Base-by-base conservation (phyloP, 2,888 invertebrate genomes). In the Himalopsyche anomala region DNA sequence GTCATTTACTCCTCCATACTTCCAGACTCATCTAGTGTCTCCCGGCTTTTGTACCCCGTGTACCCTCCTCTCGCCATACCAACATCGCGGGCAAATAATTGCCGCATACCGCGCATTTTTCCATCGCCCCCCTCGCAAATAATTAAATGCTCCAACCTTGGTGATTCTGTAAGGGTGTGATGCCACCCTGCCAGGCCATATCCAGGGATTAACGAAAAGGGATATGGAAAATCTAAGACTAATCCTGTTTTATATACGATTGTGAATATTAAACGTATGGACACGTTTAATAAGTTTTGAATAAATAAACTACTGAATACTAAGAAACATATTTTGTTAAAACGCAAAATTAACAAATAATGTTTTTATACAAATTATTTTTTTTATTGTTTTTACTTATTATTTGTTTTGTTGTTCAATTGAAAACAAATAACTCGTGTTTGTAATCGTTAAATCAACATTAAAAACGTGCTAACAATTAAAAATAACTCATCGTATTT, bases 51-150 rank as follows among this genome's bases (percentile, higher is more conserved):
- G 62, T 79, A 42, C 74, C 84, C 81, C 87, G 79, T 87, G 80
- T 81, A 51, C 83, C 85, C 62, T 74, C 83, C 55, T 38, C 54
- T 55, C 88, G 81, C 74, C 74, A n/a, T n/a, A 85, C 80, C 83
- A 81, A 81, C 82, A 69, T 40, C 28, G 28, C 79, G 69, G 79
- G 81, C 55, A 82, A 87, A 88, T 88, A 88, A 88, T 88, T 88
- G 88, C 88, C 87, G 88, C 88, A 86, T 88, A 82, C 88, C 87
- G 86, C 81, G 87, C 85, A 88, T 88, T 88, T 88, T 88, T 88
- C 87, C 87, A 69, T 85, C 84, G 85, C 84, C 87, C 86, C 87
- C 87, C 84, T 85, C 86, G 87, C 86, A 87, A 87, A 88, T 88
- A 88, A 88, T 88, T 88, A 88, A 88, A 88, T 87, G 87, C 54